Base-by-base conservation (phyloP, 2,797 vertebrate species). In the Spinus olivaceus region DNA sequence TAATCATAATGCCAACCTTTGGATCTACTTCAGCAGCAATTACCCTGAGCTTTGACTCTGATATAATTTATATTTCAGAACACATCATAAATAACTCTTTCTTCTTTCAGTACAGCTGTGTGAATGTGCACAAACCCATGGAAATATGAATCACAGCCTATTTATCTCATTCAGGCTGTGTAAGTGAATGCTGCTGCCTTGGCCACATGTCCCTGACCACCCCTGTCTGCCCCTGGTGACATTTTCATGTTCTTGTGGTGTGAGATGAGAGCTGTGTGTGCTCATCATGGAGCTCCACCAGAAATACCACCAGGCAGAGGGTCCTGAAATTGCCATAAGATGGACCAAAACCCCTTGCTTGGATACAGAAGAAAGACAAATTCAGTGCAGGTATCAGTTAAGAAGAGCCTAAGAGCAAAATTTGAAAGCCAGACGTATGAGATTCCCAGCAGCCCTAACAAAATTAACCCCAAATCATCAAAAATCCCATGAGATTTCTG, bases 1-100 rank as follows among this genome's bases (percentile, higher is more conserved):
- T 96, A 95, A 96, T 97, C 94, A 97, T 95, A 92, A 93, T 96
- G 80, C 81, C 95, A 96, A 94, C 70, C 90, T 95, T 96, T 90
- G 86, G 74, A 82, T 97, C 79, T 71, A 96, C 85, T 96, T 92
- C 88, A 96, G 93, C 91, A 73, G 65, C 95, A 97, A 96, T 96
- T 95, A 95, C 93, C 66, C 77, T 93, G 91, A 93, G 94, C 90
- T 93, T 94, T 95, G 90, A 94, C 89, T 90, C 93, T 91, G 76
- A 90, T 93, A 92, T 86, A 92, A 96, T 95, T 97, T 96, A 81
- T 93, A 89, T 92, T 95, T 95, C 73, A 86, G 86, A 93, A 92
- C 82, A 88, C 86, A 91, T 83, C 90, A 95, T 94, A 95, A 96
- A 95, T 95, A 95, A 94, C 82, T 94, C 82, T 94, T 95, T 94